Evolutionary conservation across 2,797 vertebrate genomes (phyloP).

Genomic region (Monodelphis domestica): DNA sequence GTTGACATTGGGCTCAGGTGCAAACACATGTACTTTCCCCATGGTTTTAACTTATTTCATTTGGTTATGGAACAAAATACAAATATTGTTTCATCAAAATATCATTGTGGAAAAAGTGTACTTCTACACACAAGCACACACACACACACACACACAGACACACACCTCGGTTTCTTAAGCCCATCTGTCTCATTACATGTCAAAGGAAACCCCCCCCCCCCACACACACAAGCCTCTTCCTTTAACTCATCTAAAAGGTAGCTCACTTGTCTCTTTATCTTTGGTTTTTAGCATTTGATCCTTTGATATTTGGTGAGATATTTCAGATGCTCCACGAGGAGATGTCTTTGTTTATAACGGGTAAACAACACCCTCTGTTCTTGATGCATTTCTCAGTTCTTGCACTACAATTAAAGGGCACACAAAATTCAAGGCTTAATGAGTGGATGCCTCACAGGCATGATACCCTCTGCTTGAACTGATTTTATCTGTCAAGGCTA

Average conservation of each 20-base stretch:
- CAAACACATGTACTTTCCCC: conserved; percentile 64
- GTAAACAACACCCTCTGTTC: conserved; percentile 52
- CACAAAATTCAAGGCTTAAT: conserved; percentile 77
- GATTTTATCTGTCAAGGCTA: conserved; percentile 83
- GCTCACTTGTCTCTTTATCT: conserved; percentile 53
- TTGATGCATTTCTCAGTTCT: conserved; percentile 19
- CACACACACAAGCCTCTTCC: conserved; percentile 55
- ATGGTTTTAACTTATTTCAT: conserved; percentile 50
- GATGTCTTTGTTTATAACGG: not conserved
- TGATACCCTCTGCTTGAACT: conserved; percentile 68
- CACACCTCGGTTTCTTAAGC: conserved; percentile 56
- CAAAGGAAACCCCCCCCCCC: conserved; percentile 8
- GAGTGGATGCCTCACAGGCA: conserved; percentile 65
- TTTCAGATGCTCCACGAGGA: conserved; percentile 11
- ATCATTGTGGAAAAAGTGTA: conserved; percentile 18
- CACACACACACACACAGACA: not conserved
- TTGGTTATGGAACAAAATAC: conserved; percentile 66
- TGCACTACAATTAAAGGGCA: conserved; percentile 81
- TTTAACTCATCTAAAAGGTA: conserved; percentile 56
- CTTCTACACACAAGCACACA: conserved; percentile 40
- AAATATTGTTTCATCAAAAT: conserved; percentile 62
- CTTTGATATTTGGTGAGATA: conserved; percentile 1
- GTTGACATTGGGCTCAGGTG: conserved; percentile 39
- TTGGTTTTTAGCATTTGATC: conserved; percentile 46
- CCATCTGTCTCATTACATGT: conserved; percentile 52